Evolutionary conservation across 2,113 vertebrate species (phyloP), one percentile per base, ranked within the genome.

Genomic region (Phylloscopus whistleri): DNA sequence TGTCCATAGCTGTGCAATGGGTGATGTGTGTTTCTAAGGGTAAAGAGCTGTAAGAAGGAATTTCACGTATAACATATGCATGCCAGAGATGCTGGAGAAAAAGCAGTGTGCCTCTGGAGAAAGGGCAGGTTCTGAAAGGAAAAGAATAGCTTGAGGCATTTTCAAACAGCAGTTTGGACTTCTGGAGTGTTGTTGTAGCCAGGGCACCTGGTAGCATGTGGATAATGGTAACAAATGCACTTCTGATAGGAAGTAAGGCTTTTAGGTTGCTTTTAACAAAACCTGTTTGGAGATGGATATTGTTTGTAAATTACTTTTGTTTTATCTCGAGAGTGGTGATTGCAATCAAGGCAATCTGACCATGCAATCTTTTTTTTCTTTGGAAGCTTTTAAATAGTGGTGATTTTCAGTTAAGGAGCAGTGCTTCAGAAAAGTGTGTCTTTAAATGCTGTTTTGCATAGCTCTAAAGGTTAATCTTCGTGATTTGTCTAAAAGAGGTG

Each of bases 1-100:
- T 51, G 55, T n/a, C 16, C 2, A 4, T 35, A 17, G 28, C 33
- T 66, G 19, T 21, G 26, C 66, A 23, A 14, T 4, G 27, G 13
- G 33, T 26, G 52, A 16, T 26, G 7, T 7, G 19, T 24, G 3
- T 62, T 64, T 49, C 21, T 41, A 5, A 10, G 5, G 24, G 21
- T 67, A 22, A 16, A 28, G 60, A 37, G 7, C 23, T 19, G 16
- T 23, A 20, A 60, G 41, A 49, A 64, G 20, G 44, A 49, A 31
- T 83, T 52, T 31, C 27, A 12, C 2, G 1, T 48, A 0, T 23
- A 13, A 52, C 0, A 0, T 28, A 5, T 0, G 9, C 13, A 0
- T 30, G 31, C 21, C 27, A 28, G 41, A 67, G 28, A 46, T 43
- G 26, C 0, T 0, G 37, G 26, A 52, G 58, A 16, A 35, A 33